Evolutionary conservation across 2,888 invertebrate species (phyloP).

Genomic region (Steinernema carpocapsae): DNA sequence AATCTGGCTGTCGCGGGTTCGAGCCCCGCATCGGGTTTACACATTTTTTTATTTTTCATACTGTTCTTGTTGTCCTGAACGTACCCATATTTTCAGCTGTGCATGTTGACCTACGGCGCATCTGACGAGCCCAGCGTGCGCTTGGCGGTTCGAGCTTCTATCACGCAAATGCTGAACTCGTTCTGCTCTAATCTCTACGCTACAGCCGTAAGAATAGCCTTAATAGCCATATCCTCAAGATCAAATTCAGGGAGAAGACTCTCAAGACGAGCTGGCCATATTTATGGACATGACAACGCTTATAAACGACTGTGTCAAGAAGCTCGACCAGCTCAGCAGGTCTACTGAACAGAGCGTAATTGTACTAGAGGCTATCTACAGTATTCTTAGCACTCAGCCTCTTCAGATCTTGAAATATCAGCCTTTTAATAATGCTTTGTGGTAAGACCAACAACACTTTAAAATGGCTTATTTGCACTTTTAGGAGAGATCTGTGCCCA

Average conservation of each 20-base stretch:
- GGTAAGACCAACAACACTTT: slow-evolving; percentile 41
- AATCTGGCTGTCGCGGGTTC: slow-evolving; percentile 68
- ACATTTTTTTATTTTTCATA: slow-evolving; percentile 24
- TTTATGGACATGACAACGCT: slow-evolving; percentile 62
- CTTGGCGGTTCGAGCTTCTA: slow-evolving; percentile 62
- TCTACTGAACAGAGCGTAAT: slow-evolving; percentile 39
- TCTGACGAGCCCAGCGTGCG: slow-evolving; percentile 56
- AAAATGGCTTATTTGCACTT: slow-evolving; percentile 26
- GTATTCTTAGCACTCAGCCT: slow-evolving; percentile 57
- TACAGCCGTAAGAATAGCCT: slow-evolving; percentile 39
- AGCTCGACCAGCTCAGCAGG: slow-evolving; percentile 43
- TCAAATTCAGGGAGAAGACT: slow-evolving; percentile 12
- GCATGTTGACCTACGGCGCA: slow-evolving; percentile 52
- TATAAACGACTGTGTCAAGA: slow-evolving; percentile 52
- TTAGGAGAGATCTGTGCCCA: slow-evolving; percentile 41
- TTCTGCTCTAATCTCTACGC: slow-evolving; percentile 62
- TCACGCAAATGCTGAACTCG: slow-evolving; percentile 61
- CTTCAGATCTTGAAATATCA: slow-evolving; percentile 46
- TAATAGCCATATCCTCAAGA: neutral
- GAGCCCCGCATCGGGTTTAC: slow-evolving; percentile 68
- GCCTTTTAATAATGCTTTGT: slow-evolving; percentile 61
- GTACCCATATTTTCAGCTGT: too few relatives aligned
- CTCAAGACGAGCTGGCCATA: slow-evolving; percentile 61
- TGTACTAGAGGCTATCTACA: slow-evolving; percentile 55
- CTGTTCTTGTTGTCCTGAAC: too few relatives aligned